phyloP scores from a whole-genome alignment of 2,797 vertebrate genomes.

The Paramormyrops hopkinsi region DNA sequence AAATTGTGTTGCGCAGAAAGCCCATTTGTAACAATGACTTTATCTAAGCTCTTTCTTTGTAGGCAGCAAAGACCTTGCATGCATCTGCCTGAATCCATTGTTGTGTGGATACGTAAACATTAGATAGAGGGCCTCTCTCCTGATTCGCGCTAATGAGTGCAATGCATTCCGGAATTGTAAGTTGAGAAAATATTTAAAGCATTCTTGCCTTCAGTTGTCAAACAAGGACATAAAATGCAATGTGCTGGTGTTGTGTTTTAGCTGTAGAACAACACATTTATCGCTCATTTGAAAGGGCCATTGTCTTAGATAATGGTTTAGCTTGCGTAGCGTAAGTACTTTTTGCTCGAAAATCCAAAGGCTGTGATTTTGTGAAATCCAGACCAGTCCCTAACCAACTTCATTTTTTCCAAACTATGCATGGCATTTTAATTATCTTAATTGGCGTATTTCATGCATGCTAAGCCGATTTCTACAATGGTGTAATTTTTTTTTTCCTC shows the following conservation, averaged over 20 bases:
- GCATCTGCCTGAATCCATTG: constrained; percentile 34
- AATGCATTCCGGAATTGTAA: constrained; percentile 1
- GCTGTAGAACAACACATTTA: constrained; percentile 1
- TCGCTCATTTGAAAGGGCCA: constrained; percentile 12
- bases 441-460: constrained; percentile 35
- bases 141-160: constrained; percentile 8
- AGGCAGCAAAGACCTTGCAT: constrained; percentile 30
- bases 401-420: constrained; percentile 25
- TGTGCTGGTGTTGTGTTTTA: background rate
- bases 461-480: constrained; percentile 35
- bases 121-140: constrained; percentile 34
- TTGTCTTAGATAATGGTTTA: constrained; percentile 10
- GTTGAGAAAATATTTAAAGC: constrained; percentile 2
- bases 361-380: constrained; percentile 15
- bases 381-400: constrained; percentile 1
- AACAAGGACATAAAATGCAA: background rate
- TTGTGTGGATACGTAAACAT: constrained; percentile 38
- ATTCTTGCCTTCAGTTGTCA: background rate
- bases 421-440: constrained; percentile 37
- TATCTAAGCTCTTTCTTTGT: constrained; percentile 38
- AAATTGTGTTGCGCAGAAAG: constrained; percentile 44
- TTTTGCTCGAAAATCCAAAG: background rate
- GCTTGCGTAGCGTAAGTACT: background rate
- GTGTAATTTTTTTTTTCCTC: constrained; percentile 14
- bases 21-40: constrained; percentile 37